These are phyloP conservation scores for Oceanites oceanicus DNA, from an alignment of 2,113 vertebrate genomes.

Conservation along the genomic window DNA sequence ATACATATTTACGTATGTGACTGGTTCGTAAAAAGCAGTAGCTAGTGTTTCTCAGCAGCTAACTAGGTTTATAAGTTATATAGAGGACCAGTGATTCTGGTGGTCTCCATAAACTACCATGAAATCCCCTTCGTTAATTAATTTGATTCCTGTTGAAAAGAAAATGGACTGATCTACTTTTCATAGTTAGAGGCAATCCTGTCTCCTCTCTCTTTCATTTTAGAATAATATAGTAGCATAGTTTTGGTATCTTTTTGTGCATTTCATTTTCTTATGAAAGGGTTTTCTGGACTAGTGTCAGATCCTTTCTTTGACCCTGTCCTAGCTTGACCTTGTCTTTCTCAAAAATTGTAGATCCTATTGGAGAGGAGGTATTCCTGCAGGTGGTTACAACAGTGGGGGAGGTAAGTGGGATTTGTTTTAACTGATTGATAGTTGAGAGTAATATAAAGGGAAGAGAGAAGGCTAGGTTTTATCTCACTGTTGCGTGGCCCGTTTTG, in stretches of 20 bases:
- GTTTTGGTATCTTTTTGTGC: rapidly evolving
- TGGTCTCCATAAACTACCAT: background rate
- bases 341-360: background rate
- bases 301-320: background rate
- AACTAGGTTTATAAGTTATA: background rate
- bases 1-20: rapidly evolving
- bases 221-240: background rate
- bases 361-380: background rate
- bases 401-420: background rate
- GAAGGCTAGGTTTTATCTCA: background rate
- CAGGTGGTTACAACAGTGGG: rapidly evolving
- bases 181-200: background rate
- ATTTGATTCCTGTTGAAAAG: background rate
- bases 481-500: rapidly evolving
- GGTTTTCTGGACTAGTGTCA: background rate
- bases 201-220: background rate
- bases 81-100: background rate
- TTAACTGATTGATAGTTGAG: background rate
- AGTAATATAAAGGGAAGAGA: background rate
- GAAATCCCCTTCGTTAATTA: background rate
- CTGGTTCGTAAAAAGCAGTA: background rate
- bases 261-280: background rate
- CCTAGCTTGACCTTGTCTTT: background rate
- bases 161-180: background rate
- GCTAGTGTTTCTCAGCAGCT: background rate